Evolutionary conservation across 2,888 invertebrate species (phyloP), one percentile per base, ranked within the genome.

Genomic region (Stenchaetothrips biformis): DNA sequence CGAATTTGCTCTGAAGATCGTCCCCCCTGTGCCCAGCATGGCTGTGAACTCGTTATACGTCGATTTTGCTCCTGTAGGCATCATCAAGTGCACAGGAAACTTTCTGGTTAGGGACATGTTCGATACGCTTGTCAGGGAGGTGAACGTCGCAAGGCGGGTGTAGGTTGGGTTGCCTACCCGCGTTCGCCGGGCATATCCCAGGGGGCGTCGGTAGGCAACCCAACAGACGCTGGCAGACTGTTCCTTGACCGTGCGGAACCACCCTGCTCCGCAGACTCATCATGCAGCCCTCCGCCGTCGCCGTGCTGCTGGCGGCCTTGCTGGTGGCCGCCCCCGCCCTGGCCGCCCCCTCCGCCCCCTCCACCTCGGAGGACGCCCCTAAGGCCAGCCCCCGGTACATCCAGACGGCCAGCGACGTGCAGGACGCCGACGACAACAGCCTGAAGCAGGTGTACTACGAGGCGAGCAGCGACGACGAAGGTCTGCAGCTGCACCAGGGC

Each of bases 371-470:
- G 67, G 21, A 74, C 21, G 67, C 13, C 53, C 53, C 13, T 13
- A 53, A 59, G 59, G 59, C 59, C 59, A 59, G 59, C 59, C 59
- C 59, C 59, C 59, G 59, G 59, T 59, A 59, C 59, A 59, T 59
- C 59, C 59, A 59, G 59, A 18, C 59, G 59, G 59, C 37, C 37
- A 37, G 37, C 37, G 37, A 37, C 37, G 37, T 59, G 21, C 67
- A n/a, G 67, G 67, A 25, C 67, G 11, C 21, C 25, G 67, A 67
- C 21, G 67, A 74, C 67, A 25, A 21, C 67, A 11, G 21, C 67
- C 67, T 74, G 21, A 74, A 74, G 67, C 67, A 74, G 67, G 67
- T 74, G 67, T 74, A 74, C 67, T 74, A 74, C 67, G 67, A 74
- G 25, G 67, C 67, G 8, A 25, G 18, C 6, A 13, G 21, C 67